Conservation (phyloP, 2,113 vertebrate species). For the Pedetes capensis region DNA sequence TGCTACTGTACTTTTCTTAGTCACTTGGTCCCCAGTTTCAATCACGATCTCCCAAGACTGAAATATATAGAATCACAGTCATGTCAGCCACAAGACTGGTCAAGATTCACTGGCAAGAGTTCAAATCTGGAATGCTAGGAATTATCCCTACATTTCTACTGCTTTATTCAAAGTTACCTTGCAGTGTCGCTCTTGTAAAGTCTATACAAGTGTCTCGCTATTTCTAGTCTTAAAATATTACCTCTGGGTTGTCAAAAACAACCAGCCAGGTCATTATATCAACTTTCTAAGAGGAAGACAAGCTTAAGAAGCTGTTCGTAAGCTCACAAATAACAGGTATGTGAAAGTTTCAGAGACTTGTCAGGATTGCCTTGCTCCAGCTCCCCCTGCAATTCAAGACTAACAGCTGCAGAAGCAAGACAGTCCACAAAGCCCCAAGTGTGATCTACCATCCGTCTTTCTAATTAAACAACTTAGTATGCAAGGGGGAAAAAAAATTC, state of each 20-base stretch:
- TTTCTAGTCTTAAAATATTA: not conserved
- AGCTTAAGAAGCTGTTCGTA: not conserved
- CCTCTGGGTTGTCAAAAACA: not conserved
- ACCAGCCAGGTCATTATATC: rapidly evolving
- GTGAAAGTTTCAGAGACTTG: not conserved
- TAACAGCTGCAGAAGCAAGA: not conserved
- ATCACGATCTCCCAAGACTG: not conserved
- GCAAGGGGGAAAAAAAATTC: not conserved
- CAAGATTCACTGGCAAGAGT: not conserved
- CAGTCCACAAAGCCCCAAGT: not conserved
- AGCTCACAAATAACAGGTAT: not conserved
- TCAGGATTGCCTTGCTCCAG: not conserved
- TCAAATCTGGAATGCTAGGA: not conserved
- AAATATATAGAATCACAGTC: not conserved
- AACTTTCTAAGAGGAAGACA: not conserved
- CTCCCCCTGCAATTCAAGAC: not conserved
- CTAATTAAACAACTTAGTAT: not conserved
- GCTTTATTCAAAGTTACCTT: not conserved
- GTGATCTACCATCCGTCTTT: not conserved
- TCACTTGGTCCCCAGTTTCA: not conserved
- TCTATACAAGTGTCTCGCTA: not conserved
- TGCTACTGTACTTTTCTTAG: not conserved
- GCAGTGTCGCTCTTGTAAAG: not conserved
- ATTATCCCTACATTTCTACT: not conserved
- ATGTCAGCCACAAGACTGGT: not conserved